These are phyloP conservation scores for Pelmatolapia mariae DNA, from an alignment of 2,113 vertebrate genomes.

Conservation along the genomic window DNA sequence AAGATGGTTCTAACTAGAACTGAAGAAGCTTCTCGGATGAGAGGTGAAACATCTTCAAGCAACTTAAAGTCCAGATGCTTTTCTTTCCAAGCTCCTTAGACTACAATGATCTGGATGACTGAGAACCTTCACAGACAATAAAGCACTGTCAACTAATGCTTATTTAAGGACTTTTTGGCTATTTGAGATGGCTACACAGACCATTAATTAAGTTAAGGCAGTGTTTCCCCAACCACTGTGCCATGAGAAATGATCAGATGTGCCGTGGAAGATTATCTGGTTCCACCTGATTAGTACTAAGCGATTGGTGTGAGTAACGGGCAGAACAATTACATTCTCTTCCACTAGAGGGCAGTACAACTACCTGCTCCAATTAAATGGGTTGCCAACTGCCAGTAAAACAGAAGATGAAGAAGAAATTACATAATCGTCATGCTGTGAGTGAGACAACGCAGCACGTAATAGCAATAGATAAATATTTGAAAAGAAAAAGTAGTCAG, in stretches of 20 bases:
- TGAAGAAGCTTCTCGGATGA: rapidly evolving
- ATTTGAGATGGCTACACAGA: background rate
- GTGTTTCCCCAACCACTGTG: background rate
- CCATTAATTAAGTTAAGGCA: background rate
- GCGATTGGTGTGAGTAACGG: rapidly evolving
- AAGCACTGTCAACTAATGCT: background rate
- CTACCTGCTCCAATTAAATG: background rate
- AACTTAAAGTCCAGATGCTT: background rate
- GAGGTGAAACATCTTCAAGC: background rate
- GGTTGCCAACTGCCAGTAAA: background rate
- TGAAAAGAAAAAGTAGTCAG: background rate
- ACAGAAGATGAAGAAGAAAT: rapidly evolving
- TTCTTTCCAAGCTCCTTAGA: background rate
- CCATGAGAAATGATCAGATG: background rate
- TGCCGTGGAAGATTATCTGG: rapidly evolving
- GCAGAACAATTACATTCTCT: background rate
- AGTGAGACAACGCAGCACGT: background rate
- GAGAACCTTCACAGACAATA: background rate
- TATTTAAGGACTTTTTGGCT: background rate
- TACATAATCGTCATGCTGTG: background rate
- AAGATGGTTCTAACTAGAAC: background rate
- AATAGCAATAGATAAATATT: background rate
- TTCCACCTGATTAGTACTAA: background rate
- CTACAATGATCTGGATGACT: rapidly evolving
- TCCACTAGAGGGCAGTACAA: background rate